phyloP scores from a whole-genome alignment of 2,888 invertebrate species.

The Scaptomyza parva region DNA sequence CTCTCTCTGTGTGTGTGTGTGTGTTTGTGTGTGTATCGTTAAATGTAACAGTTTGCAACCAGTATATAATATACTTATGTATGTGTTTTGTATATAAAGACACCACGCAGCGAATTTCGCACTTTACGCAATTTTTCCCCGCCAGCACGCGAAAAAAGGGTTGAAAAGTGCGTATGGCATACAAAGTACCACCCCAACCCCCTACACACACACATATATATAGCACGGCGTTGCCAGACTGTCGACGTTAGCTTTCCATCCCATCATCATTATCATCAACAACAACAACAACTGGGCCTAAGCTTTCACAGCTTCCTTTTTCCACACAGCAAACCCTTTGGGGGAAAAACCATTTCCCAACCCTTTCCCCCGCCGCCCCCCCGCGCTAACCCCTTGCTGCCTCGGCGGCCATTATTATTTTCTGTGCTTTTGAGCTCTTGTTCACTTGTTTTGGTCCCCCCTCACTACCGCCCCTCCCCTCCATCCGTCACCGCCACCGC shows the following conservation, averaged over 20 bases:
- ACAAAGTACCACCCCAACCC: constrained; percentile 52
- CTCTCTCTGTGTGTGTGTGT: constrained; percentile 13
- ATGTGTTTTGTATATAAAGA: constrained; percentile 44
- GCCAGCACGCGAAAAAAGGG: constrained; percentile 76
- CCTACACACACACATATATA: constrained; percentile 31
- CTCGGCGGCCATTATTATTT: constrained; percentile 76
- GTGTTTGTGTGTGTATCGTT: constrained; percentile 24
- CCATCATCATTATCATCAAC: constrained; percentile 23
- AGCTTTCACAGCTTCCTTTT: constrained; percentile 43
- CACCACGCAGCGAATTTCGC: constrained; percentile 61
- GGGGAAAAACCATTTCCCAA: constrained; percentile 4
- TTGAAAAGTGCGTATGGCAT: constrained; percentile 73
- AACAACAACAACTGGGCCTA: constrained; percentile 28
- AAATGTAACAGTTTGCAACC: constrained; percentile 66
- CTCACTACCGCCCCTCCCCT: neutral
- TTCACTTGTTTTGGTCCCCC: constrained; percentile 44
- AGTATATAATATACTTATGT: constrained; percentile 57
- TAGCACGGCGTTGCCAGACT: constrained; percentile 68
- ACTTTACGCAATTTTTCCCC: constrained; percentile 78
- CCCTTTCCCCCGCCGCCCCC: constrained; percentile 32
- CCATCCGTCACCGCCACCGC: constrained; percentile 3
- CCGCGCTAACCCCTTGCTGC: constrained; percentile 6
- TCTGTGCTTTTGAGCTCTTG: constrained; percentile 56
- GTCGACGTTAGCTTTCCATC: constrained; percentile 40
- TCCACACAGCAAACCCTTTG: constrained; percentile 44